These are phyloP conservation scores for Drepana falcataria DNA, from an alignment of 2,888 invertebrate genomes.

Conservation along the genomic window DNA sequence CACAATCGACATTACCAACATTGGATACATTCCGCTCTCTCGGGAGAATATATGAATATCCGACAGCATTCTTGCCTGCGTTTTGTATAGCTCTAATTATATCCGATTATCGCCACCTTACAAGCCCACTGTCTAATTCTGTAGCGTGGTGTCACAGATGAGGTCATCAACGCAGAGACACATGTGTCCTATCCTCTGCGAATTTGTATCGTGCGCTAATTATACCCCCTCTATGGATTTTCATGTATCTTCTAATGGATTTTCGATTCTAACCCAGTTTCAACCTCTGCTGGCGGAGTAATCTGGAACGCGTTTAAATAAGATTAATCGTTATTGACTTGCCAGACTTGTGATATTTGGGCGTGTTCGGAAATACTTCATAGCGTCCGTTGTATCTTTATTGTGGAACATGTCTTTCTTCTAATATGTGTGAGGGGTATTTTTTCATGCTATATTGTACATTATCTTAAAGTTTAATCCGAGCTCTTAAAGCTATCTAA, in stretches of 20 bases:
- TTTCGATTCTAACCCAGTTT: not conserved
- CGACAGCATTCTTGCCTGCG: not conserved
- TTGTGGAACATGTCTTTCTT: too few species aligned
- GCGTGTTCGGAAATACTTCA: too few species aligned
- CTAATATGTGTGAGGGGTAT: too few species aligned
- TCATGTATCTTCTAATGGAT: not conserved
- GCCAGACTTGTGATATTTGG: not conserved
- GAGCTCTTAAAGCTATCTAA: too few species aligned
- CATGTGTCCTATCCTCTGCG: slow-evolving; percentile 10
- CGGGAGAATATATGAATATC: not conserved
- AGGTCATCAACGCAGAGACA: slow-evolving; percentile 33
- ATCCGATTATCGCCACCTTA: slow-evolving; percentile 4
- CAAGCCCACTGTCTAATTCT: slow-evolving; percentile 2
- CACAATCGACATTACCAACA: not conserved
- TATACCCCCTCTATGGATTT: slow-evolving; percentile 1
- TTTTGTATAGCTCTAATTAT: slow-evolving; percentile 1
- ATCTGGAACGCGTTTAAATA: not conserved
- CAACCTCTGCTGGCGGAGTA: not conserved
- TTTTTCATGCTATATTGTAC: too few species aligned
- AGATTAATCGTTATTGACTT: slow-evolving; percentile 1
- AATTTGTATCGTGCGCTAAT: slow-evolving; percentile 1
- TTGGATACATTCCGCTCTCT: not conserved
- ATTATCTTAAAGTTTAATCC: too few species aligned
- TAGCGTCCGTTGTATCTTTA: not conserved
- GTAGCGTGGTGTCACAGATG: slow-evolving; percentile 30